Percentiles rank a stretch among this genome's conserved stretches.
Evolutionary conservation across 1,140 invertebrate genomes (phyloP).

Genomic region (Drosophila melanica): DNA sequence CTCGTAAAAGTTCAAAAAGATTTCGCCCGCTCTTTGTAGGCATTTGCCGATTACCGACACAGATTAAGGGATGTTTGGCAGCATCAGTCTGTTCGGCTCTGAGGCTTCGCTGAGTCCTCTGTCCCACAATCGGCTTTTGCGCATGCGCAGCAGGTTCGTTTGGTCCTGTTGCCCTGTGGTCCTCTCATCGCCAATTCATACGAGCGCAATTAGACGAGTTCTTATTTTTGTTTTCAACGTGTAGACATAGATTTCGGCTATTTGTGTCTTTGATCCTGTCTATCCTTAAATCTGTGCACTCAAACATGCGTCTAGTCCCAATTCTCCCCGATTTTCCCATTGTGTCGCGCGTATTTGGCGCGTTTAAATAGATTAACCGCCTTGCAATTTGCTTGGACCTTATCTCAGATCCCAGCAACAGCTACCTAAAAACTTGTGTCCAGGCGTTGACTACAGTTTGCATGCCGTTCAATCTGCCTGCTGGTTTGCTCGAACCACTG

Average conservation of each 20-base stretch:
- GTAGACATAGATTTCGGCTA: constrained; percentile 62
- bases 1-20: constrained; percentile 80
- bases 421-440: constrained; percentile 12
- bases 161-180: constrained; percentile 24
- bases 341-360: constrained; percentile 81
- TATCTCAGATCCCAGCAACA: constrained; percentile 56
- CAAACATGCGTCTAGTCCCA: constrained; percentile 48
- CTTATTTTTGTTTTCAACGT: constrained; percentile 60
- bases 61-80: constrained; percentile 82
- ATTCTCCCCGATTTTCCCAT: constrained; percentile 37
- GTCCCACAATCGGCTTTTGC: constrained; percentile 57
- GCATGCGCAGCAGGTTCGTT: constrained; percentile 56
- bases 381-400: constrained; percentile 74
- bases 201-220: constrained; percentile 80
- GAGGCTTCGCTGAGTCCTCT: background rate
- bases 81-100: constrained; percentile 23
- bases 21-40: constrained; percentile 72
- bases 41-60: constrained; percentile 76
- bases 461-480: constrained; percentile 27
- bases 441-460: constrained; percentile 27
- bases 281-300: constrained; percentile 82
- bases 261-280: constrained; percentile 67
- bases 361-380: constrained; percentile 84
- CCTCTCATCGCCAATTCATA: constrained; percentile 48
- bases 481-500: constrained; percentile 5